phyloP scores from a whole-genome alignment of 2,113 vertebrate genomes.

The Chloroceryle aenea region DNA sequence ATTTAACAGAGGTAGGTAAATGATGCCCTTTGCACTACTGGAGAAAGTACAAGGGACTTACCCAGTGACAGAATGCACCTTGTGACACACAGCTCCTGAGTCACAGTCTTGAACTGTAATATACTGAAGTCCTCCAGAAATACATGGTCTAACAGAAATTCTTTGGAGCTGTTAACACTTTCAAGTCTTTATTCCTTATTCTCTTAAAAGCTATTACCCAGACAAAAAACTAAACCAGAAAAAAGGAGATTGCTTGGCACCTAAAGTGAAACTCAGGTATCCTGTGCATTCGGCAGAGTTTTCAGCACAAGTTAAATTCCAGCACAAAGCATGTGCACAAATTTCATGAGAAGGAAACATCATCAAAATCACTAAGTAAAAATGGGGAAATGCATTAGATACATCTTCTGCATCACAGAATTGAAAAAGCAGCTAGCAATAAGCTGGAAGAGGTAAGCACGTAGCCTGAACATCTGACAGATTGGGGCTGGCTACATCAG shows the following conservation, averaged over 20 bases:
- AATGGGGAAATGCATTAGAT: not conserved
- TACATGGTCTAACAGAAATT: not conserved
- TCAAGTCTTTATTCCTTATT: not conserved
- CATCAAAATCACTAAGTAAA: not conserved
- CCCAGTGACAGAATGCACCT: not conserved
- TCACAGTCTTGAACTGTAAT: not conserved
- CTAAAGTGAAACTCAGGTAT: not conserved
- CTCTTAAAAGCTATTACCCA: not conserved
- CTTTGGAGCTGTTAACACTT: not conserved
- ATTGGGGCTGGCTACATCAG: not conserved
- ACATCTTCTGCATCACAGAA: not conserved
- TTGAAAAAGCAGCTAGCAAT: not conserved
- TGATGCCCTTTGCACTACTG: not conserved
- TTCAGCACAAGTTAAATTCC: not conserved
- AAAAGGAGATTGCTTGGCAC: not conserved
- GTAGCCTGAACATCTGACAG: not conserved
- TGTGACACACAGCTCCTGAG: not conserved
- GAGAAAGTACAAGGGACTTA: not conserved
- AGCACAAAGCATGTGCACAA: not conserved
- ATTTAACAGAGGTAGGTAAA: slow-evolving; percentile 33
- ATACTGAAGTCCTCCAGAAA: not conserved
- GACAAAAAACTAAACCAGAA: not conserved
- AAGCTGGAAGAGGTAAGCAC: not conserved
- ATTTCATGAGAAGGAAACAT: not conserved
- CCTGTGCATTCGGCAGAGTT: not conserved